phyloP scores from a whole-genome alignment of 2,113 vertebrate species.

The Odocoileus virginianus region DNA sequence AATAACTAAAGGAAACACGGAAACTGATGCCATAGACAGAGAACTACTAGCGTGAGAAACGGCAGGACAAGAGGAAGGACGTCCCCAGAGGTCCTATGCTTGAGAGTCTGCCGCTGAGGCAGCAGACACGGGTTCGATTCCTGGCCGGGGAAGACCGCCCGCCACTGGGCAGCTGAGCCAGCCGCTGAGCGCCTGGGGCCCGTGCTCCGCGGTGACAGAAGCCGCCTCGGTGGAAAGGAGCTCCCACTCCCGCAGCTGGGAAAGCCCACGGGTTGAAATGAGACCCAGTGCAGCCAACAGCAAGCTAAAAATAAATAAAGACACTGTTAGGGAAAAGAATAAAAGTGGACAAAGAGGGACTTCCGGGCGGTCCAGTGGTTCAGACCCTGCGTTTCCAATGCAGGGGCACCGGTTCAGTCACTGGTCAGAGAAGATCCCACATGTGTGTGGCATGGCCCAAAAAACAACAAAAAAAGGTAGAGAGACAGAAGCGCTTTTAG shows the following conservation, averaged over 20 bases:
- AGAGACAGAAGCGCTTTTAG: neutral
- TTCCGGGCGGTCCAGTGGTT: accelerated
- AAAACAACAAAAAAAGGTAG: neutral
- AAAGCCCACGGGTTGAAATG: accelerated
- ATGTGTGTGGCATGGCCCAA: accelerated
- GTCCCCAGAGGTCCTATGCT: accelerated
- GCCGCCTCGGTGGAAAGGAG: accelerated
- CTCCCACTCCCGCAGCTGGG: neutral
- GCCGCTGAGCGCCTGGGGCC: accelerated
- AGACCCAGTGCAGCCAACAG: neutral
- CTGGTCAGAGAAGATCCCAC: neutral
- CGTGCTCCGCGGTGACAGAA: accelerated
- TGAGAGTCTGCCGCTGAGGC: neutral
- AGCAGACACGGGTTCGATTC: accelerated
- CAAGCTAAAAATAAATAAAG: neutral
- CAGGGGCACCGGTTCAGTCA: neutral
- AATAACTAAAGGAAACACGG: neutral
- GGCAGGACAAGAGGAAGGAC: neutral
- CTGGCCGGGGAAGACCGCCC: neutral
- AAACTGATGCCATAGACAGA: neutral
- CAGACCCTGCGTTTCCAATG: neutral
- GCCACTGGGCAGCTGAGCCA: neutral
- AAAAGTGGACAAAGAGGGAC: accelerated
- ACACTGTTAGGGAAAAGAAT: neutral
- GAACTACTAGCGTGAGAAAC: neutral